Evolutionary conservation across 2,113 vertebrate species (phyloP), one percentile per base, ranked within the genome.

Genomic region (Sander vitreus): DNA sequence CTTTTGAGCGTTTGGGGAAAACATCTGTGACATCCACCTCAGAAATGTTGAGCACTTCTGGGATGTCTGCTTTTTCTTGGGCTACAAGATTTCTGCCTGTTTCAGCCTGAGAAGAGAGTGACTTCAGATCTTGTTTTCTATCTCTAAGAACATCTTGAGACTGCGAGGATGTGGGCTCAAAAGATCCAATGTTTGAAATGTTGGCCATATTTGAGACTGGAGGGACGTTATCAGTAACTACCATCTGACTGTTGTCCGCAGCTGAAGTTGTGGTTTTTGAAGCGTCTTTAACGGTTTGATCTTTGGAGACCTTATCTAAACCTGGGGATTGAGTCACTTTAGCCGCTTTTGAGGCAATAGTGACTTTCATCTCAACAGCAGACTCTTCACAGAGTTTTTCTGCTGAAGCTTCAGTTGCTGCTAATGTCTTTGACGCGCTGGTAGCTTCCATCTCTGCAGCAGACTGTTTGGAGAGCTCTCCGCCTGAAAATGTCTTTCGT

Each of bases 351-450:
- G 92, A 92, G 11, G 92, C 91, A 23, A 89, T 76, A 1, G 85
- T 89, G 30, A 90, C 89, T 55, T 90, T 90, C 86, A 90, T 91
- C 54, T 91, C 88, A 6, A 92, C 88, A n/a, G 89, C 57, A 12
- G 89, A 65, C 16, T 80, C 88, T 25, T 91, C 84, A n/a, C 68
- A 67, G 14, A 33, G 54, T 51, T 83, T 75, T 60, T 16, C 30
- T 4, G 50, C 45, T 13, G 81, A 53, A 21, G 47, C 21, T 13
- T 83, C 57, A 12, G 21, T 1, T 36, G 10, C 47, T 51, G 63
- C 50, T n/a, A 16, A 48, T 13, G 25, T 67, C 25, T 67, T 59
- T 33, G 71, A 67, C 0, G 8, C 51, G 14, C 9, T 12, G 9
- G 3, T 45, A 19, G 36, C 62, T 81, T 79, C 62, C 47, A 43